phyloP scores from a whole-genome alignment of 2,797 vertebrate genomes.

The Malacoraja senta region DNA sequence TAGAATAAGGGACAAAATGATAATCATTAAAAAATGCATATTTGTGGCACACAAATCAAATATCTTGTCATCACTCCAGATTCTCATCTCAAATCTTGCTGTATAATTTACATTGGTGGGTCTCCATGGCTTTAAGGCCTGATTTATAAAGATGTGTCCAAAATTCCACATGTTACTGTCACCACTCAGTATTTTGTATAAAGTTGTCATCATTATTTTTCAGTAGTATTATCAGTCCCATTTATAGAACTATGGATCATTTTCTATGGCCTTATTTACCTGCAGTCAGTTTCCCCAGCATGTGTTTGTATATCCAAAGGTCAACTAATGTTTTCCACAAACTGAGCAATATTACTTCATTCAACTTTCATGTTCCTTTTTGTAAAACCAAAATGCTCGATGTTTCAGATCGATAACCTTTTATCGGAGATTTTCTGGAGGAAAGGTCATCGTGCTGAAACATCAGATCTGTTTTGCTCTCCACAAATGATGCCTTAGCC shows the following conservation, averaged over 20 bases:
- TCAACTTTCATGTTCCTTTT: background rate
- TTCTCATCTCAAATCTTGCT: background rate
- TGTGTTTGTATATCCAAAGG: background rate
- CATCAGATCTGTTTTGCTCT: too few relatives aligned
- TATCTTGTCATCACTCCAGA: too few relatives aligned
- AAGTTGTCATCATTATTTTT: background rate
- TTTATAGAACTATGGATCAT: background rate
- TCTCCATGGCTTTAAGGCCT: background rate
- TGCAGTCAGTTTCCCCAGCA: background rate
- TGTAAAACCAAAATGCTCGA: background rate
- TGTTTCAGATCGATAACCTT: too few relatives aligned
- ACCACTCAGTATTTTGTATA: background rate
- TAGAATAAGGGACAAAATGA: background rate
- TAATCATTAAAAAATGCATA: background rate
- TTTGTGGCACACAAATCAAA: background rate
- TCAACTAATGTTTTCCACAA: background rate
- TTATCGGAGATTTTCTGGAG: too few relatives aligned
- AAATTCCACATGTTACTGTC: background rate
- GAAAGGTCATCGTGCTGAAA: too few relatives aligned
- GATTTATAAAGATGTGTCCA: background rate
- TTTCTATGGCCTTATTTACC: background rate
- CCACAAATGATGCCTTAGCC: too few relatives aligned
- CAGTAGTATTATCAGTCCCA: background rate
- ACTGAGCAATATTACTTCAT: background rate
- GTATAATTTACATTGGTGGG: background rate